phyloP scores from a whole-genome alignment of 2,888 invertebrate genomes.

The Ectemnius continuus region DNA sequence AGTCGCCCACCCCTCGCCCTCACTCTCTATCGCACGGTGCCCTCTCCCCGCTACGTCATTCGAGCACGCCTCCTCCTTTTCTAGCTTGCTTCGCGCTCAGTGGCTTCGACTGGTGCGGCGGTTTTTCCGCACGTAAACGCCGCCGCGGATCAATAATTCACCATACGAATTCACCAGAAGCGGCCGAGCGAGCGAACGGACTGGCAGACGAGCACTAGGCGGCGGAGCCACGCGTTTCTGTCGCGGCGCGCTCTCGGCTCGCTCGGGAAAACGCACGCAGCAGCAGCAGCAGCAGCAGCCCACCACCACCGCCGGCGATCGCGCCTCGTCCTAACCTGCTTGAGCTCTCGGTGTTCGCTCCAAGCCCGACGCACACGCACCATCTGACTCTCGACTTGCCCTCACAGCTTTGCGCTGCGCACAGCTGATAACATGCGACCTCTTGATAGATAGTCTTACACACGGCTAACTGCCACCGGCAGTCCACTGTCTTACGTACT shows the following conservation, averaged over 20 bases:
- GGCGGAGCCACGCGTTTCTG: conserved; percentile 61
- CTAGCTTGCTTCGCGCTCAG: conserved; percentile 13
- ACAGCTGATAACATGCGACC: conserved; percentile 6
- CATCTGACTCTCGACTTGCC: conserved; percentile 33
- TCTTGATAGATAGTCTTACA: conserved; percentile 5
- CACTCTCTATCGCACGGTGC: conserved; percentile 23
- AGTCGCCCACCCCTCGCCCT: conserved; percentile 10
- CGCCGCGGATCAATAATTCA: conserved; percentile 73
- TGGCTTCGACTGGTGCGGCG: conserved; percentile 48
- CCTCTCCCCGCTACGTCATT: conserved; percentile 29
- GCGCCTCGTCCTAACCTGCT: conserved; percentile 54
- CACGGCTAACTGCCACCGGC: background rate
- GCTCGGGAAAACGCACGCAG: conserved; percentile 58
- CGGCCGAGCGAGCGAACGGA: conserved; percentile 51
- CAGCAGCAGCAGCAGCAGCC: conserved; percentile 17
- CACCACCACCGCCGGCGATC: conserved; percentile 51
- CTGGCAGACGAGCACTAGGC: conserved; percentile 57
- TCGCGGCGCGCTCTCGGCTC: conserved; percentile 58
- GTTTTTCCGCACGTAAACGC: conserved; percentile 69
- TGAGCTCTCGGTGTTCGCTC: conserved; percentile 17
- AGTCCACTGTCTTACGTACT: background rate
- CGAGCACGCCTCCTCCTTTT: conserved; percentile 15
- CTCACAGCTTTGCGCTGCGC: conserved; percentile 12
- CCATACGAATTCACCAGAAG: conserved; percentile 66
- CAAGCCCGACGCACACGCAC: conserved; percentile 35